Base-by-base conservation (phyloP, 2,113 vertebrate species). In the Heloderma charlesbogerti region DNA sequence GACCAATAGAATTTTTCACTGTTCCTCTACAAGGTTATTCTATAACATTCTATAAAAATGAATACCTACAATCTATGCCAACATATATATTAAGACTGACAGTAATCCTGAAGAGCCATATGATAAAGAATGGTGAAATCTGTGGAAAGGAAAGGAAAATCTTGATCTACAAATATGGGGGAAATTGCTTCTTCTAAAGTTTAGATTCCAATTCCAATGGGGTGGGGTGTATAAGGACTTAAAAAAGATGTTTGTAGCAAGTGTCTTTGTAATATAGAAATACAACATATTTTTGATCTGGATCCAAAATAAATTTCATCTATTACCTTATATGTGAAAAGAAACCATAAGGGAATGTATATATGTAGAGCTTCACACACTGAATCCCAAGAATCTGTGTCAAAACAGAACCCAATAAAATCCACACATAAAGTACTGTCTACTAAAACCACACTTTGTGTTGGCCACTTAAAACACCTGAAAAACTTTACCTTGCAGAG, bases 121-220 rank as follows among this genome's bases (percentile, higher is more conserved):
- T 60, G 72, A 91, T 88, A 88, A 72, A 79, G 51, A 20, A 69
- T 31, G 48, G 71, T 91, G 72, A 84, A 84, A 91, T 88, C 81
- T 88, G 45, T 69, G 81, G 22, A 78, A 84, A 8, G 74, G 90
- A 91, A 91, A 91, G 88, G 81, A 83, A 91, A 88, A 84, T 79
- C 60, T 84, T 79, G 81, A 91, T 88, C 82, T 91, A 84, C 81
- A 88, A 91, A 45, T 85, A 85, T 27, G 4, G 27, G 63, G 27
- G 54, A 60, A 71, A 88, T 85, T 88, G 80, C 86, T 77, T 91
- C 60, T 79, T 88, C 75, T 57, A 43, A 79, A 88, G 31, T 85
- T 91, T 45, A 88, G 82, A 54, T 91, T 91, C 87, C 79, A 71
- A 57, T 85, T 88, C 88, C 43, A 34, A 48, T 31, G 63, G 27